These are phyloP conservation scores for Danaus melanippus DNA, from an alignment of 1,140 invertebrate genomes.

Conservation along the genomic window DNA sequence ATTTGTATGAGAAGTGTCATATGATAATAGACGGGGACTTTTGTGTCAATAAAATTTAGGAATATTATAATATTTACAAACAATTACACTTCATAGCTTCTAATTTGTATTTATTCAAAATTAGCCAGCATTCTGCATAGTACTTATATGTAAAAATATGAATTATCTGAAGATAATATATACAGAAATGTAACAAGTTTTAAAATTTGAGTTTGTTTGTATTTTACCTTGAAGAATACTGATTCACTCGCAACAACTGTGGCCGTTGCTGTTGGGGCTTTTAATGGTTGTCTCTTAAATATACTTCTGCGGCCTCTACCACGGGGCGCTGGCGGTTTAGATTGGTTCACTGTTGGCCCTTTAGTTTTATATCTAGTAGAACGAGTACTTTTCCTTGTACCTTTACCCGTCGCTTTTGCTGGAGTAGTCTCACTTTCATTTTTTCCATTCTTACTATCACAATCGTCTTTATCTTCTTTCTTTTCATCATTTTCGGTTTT, in stretches of 20 bases:
- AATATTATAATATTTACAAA: too few relatives aligned
- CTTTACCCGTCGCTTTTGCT: slow-evolving; percentile 56
- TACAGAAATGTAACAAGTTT: too few relatives aligned
- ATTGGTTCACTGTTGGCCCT: slow-evolving; percentile 36
- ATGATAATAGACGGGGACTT: too few relatives aligned
- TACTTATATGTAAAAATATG: too few relatives aligned
- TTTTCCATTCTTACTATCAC: slow-evolving; percentile 42
- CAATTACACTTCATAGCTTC: too few relatives aligned
- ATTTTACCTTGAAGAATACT: slow-evolving; percentile 84
- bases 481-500: slow-evolving; percentile 51
- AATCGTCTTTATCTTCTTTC: slow-evolving; percentile 50
- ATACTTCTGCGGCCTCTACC: slow-evolving; percentile 83
- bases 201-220: background rate
- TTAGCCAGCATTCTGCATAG: too few relatives aligned
- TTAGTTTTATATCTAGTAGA: slow-evolving; percentile 62
- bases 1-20: too few relatives aligned
- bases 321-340: slow-evolving; percentile 72
- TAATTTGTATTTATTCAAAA: too few relatives aligned
- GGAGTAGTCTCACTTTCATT: slow-evolving; percentile 48
- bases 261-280: slow-evolving; percentile 84
- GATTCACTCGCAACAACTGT: slow-evolving; percentile 86
- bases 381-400: slow-evolving; percentile 61
- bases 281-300: slow-evolving; percentile 86
- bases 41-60: too few relatives aligned
- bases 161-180: too few relatives aligned